Evolutionary conservation across 2,888 invertebrate species (phyloP), one percentile per base, ranked within the genome.

Genomic region (Tetragnatha montana): DNA sequence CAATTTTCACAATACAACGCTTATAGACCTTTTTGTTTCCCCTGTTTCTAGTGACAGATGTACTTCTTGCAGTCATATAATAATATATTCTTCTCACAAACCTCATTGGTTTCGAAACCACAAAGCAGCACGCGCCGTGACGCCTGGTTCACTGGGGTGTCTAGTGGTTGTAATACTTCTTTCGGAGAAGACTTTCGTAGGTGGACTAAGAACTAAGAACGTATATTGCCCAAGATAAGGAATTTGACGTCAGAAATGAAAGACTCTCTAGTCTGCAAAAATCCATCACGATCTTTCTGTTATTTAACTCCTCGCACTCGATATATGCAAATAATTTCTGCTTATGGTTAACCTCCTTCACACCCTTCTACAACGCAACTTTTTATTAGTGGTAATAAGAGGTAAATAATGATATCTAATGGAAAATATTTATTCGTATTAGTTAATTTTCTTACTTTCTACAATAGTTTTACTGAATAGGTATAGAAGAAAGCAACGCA

Each of bases 61-160:
- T 49, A 50, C 60, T 2, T 8, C 49, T 50, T n/a, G 8, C 22
- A 17, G 60, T 60, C 19, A 21, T 35, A 35, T 35, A 35, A 35
- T 78, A 78, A 78, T 78, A 21, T 22, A 78, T 78, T 78, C 78
- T 78, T 51, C 22, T 51, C 51, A 21, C 51, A 21, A 51, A 19
- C 17, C 12, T 60, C 60, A 6, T 22, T 35, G 82, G 82, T 21
- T 74, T 74, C 50, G 22, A 51, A 74, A 82, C 82, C 82, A 47
- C 82, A 73, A 51, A 60, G 17, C 6, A 50, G 21, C 35, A 60
- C 60, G 12, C 60, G 6, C 17, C 60, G 60, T 4, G 60, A 60
- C 7, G 60, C 60, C 60, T 60, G 12, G 60, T 60, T 12, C 60
- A 60, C 17, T 60, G 12, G 60, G 4, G 35, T 35, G 35, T 35